Evolutionary conservation across 2,797 vertebrate species (phyloP), one percentile per base, ranked within the genome.

Genomic region (Rallus crepitans): DNA sequence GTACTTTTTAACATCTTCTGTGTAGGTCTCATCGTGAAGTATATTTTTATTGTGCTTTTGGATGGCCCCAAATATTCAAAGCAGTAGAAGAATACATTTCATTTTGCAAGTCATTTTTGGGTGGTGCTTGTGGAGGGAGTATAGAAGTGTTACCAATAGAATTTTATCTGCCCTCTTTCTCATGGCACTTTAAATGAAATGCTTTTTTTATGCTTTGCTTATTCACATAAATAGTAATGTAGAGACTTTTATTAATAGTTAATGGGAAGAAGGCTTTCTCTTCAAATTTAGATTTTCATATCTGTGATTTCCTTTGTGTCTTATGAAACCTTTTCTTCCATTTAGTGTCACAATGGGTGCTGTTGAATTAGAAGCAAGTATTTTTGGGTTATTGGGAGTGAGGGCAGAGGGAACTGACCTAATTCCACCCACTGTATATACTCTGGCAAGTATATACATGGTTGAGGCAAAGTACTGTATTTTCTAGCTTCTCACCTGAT

Each of bases 1-100:
- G 89, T 96, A 98, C 97, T 98, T 98, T 98, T 98, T 97, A 97
- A 95, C 95, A 87, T 97, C 92, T 96, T 92, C 57, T 92, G 72
- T 90, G 94, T 94, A 94, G 89, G 89, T 93, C 97, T 97, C 91
- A 95, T 60, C 93, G 90, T 94, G 79, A 93, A 94, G 92, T 93
- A 87, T 95, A 96, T 97, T 98, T 98, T 96, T 95, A 96, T 95
- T 92, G 90, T 96, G 80, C 92, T 95, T 93, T 94, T 71, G 95
- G 68, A 87, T 93, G 94, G 92, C 56, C 40, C 66, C 92, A 63
- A 83, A 93, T 75, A 91, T 61, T 78, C 91, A 82, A 79, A 87
- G 80, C 65, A 68, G 69, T 65, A 45, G n/a, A 57, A 76, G 47
- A 65, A 52, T 40, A 16, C 18, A 20, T 94, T 94, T 90, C 57